phyloP scores from a whole-genome alignment of 2,113 vertebrate genomes.

The Passer montanus region DNA sequence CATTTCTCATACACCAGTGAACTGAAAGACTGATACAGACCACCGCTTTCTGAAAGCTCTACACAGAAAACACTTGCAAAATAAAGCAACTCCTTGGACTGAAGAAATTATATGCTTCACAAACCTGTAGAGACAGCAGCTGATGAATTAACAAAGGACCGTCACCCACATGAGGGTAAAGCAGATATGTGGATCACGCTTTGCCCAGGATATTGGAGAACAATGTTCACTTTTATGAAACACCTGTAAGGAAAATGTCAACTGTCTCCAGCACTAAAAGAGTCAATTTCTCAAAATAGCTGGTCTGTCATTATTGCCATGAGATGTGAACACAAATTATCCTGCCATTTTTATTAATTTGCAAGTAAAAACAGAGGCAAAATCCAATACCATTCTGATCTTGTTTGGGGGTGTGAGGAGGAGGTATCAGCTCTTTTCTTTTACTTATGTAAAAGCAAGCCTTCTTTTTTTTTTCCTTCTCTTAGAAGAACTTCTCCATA shows the following conservation, averaged over 20 bases:
- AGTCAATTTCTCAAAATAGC: not conserved
- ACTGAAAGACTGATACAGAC: not conserved
- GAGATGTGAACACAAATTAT: slow-evolving; percentile 2
- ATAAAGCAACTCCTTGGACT: not conserved
- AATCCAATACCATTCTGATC: slow-evolving; percentile 35
- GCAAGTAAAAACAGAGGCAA: slow-evolving; percentile 50
- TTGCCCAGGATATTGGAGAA: not conserved
- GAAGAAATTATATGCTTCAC: not conserved
- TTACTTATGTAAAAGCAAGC: slow-evolving; percentile 48
- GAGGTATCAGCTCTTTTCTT: slow-evolving; percentile 38
- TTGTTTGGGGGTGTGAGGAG: slow-evolving; percentile 50
- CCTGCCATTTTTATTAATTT: slow-evolving; percentile 26
- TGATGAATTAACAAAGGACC: not conserved
- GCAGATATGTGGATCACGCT: rapidly evolving
- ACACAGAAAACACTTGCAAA: not conserved
- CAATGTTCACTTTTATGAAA: not conserved
- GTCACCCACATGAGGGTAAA: not conserved
- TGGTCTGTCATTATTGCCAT: not conserved
- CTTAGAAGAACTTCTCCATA: slow-evolving; percentile 30
- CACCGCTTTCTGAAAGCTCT: not conserved
- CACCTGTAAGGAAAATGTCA: not conserved
- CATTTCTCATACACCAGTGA: not conserved
- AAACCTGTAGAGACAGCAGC: not conserved
- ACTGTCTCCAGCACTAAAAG: not conserved
- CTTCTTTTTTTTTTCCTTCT: not conserved